These are phyloP conservation scores for Tuberolachnus salignus DNA, from an alignment of 2,888 invertebrate species.

Conservation along the genomic window DNA sequence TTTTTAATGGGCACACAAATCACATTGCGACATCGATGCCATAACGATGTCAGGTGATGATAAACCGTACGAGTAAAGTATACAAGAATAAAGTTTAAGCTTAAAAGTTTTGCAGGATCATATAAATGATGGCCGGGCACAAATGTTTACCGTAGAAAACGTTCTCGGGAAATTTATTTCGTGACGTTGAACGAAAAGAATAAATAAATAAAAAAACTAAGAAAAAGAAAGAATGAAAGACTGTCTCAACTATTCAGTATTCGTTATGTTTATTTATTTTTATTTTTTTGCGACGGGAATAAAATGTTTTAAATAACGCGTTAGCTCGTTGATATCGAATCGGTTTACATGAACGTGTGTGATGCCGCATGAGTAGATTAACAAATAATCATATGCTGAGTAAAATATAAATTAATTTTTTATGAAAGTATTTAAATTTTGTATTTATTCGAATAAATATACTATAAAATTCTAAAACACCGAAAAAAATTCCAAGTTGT, in stretches of 20 bases:
- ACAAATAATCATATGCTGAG: too few relatives aligned
- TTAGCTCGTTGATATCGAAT: too few relatives aligned
- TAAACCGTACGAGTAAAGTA: background rate
- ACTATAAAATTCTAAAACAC: too few relatives aligned
- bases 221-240: background rate
- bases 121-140: conserved; percentile 3
- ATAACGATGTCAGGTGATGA: conserved; percentile 17
- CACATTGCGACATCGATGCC: conserved; percentile 6
- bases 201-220: background rate
- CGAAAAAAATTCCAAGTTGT: too few relatives aligned
- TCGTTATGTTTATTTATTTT: too few relatives aligned
- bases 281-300: too few relatives aligned
- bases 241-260: conserved; percentile 1
- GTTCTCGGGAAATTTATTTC: background rate
- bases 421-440: too few relatives aligned
- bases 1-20: conserved; percentile 20
- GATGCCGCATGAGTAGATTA: too few relatives aligned
- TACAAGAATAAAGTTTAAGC: conserved; percentile 16
- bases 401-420: too few relatives aligned
- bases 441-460: too few relatives aligned
- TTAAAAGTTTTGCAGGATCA: conserved; percentile 1
- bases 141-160: conserved; percentile 7
- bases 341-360: too few relatives aligned
- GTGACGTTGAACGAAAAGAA: background rate
- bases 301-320: too few relatives aligned